Percentiles rank a stretch among this genome's conserved stretches.
phyloP scores from a whole-genome alignment of 2,888 invertebrate genomes.

The Spisula subtruncata region DNA sequence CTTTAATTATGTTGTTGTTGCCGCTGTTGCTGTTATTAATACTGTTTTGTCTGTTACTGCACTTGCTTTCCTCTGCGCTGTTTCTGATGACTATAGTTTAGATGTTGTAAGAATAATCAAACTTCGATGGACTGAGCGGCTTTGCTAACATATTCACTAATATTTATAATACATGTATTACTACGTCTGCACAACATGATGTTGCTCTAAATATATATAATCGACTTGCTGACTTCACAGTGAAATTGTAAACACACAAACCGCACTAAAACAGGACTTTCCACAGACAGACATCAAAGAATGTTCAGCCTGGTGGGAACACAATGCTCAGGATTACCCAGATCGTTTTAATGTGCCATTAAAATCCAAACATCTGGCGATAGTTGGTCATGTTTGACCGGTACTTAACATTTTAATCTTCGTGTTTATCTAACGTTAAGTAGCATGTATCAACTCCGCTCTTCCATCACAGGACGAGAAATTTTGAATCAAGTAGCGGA shows the following conservation, averaged over 20 bases:
- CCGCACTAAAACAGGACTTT: neutral
- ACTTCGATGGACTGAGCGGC: no score
- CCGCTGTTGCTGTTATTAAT: no score
- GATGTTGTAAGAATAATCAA: no score
- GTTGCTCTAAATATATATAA: neutral
- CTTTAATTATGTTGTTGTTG: no score
- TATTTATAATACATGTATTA: no score
- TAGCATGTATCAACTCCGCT: neutral
- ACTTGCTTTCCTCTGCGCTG: no score
- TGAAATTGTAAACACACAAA: neutral
- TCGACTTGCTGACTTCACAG: neutral
- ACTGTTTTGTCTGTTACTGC: no score
- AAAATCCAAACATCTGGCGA: constrained; percentile 15
- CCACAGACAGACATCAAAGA: neutral
- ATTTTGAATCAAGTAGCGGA: neutral
- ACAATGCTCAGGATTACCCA: neutral
- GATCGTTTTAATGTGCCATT: neutral
- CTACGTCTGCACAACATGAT: no score
- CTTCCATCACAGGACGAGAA: neutral
- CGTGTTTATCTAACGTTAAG: neutral
- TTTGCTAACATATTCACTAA: no score
- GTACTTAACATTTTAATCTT: constrained; percentile 20
- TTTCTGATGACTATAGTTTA: no score
- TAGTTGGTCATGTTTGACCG: neutral
- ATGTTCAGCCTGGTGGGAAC: neutral